Percentiles rank a stretch among this genome's conserved stretches.
Conservation (phyloP, 2,888 invertebrate genomes). For the Sinotaia quadrata region DNA sequence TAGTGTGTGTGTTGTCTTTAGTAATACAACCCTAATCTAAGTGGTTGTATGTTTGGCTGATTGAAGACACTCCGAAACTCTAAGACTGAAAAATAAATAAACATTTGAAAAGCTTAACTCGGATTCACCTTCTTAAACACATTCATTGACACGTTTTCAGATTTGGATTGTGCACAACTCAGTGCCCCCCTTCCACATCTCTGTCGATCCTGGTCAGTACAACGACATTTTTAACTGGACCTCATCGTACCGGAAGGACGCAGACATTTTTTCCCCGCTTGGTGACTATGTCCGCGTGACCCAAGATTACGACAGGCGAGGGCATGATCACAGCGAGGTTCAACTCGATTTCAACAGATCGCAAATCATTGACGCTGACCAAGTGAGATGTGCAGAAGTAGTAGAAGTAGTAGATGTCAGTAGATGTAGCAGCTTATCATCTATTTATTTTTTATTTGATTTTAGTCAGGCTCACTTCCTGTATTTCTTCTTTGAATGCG, state of each 20-base stretch:
- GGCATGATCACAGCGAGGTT: no score
- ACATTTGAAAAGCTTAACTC: neutral
- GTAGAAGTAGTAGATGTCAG: no score
- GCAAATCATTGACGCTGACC: no score
- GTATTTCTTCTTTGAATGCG: no score
- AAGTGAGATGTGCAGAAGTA: no score
- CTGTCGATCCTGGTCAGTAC: conserved; percentile 4
- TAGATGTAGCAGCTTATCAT: no score
- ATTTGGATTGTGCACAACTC: conserved; percentile 33
- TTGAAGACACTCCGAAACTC: neutral
- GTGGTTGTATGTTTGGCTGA: neutral
- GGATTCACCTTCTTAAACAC: neutral
- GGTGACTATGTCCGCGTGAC: conserved; percentile 26
- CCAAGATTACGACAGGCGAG: no score
- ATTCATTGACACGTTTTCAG: conserved; percentile 3
- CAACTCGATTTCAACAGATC: no score
- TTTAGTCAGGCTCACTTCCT: no score
- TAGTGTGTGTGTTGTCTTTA: no score
- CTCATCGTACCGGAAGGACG: conserved; percentile 26
- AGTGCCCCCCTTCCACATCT: conserved; percentile 29
- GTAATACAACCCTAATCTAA: neutral
- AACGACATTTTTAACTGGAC: conserved; percentile 34
- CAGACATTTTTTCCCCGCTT: conserved; percentile 28
- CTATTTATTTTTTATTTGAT: no score
- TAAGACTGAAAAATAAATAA: neutral